phyloP scores from a whole-genome alignment of 2,113 vertebrate genomes.

The Stomatorhinus ivindoensis region DNA sequence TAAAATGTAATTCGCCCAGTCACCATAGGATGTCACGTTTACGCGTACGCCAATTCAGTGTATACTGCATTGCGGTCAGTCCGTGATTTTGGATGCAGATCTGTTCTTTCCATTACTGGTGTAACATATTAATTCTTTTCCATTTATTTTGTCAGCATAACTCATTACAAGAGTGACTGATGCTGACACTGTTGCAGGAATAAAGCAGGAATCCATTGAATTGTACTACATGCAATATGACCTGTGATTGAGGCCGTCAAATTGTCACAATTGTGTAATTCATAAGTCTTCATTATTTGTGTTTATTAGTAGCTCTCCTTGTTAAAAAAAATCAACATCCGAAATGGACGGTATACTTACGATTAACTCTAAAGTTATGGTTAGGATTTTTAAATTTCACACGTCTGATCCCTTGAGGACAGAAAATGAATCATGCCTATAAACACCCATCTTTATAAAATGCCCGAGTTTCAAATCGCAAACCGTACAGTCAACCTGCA shows the following conservation, averaged over 20 bases:
- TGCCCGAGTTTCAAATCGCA: neutral
- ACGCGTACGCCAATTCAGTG: neutral
- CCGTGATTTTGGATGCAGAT: neutral
- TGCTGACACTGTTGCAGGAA: neutral
- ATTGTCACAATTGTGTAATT: neutral
- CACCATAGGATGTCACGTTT: neutral
- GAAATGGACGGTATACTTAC: neutral
- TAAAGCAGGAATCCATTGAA: neutral
- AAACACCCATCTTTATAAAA: neutral
- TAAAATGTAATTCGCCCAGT: neutral
- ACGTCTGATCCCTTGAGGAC: neutral
- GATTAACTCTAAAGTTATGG: neutral
- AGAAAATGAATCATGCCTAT: neutral
- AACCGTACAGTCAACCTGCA: neutral
- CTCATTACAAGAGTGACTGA: neutral
- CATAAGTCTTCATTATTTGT: neutral
- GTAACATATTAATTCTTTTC: neutral
- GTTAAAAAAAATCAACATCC: neutral
- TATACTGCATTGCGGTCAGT: neutral
- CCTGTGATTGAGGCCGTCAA: neutral
- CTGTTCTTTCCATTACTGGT: neutral
- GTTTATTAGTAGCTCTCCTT: neutral
- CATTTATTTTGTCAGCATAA: neutral
- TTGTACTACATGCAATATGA: neutral
- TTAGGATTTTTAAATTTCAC: neutral